Evolutionary conservation across 2,888 invertebrate species (phyloP).

Genomic region (Dasypogon diadema): DNA sequence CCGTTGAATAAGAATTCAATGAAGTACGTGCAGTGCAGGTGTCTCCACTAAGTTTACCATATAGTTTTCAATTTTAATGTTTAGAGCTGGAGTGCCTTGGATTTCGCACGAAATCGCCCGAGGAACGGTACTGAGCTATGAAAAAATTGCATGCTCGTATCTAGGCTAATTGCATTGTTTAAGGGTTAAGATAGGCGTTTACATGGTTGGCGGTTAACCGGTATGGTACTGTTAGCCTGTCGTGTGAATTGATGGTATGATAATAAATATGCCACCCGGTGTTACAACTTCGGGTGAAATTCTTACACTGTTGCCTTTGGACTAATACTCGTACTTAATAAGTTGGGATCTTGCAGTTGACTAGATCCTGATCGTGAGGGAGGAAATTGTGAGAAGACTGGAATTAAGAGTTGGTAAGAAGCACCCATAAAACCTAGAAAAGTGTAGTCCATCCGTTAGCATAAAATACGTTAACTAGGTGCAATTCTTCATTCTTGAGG

Average conservation of each 20-base stretch:
- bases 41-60: background rate
- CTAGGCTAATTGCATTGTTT: background rate
- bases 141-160: background rate
- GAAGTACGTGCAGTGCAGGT: slow-evolving; percentile 8
- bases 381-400: too few relatives aligned
- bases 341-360: too few relatives aligned
- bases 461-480: too few relatives aligned
- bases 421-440: too few relatives aligned
- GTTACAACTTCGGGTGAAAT: too few relatives aligned
- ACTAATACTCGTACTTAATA: too few relatives aligned
- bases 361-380: too few relatives aligned
- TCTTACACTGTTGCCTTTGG: too few relatives aligned
- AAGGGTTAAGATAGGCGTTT: background rate
- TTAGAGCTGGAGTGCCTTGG: background rate
- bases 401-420: too few relatives aligned
- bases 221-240: background rate
- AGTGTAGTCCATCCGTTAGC: too few relatives aligned
- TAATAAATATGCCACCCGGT: too few relatives aligned
- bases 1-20: background rate
- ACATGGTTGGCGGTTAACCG: background rate
- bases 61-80: background rate
- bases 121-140: background rate
- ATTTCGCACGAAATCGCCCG: background rate
- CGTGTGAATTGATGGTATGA: background rate
- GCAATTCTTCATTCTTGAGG: too few relatives aligned